Conservation (phyloP, 2,113 vertebrate species). For the Odobenus rosmarus region DNA sequence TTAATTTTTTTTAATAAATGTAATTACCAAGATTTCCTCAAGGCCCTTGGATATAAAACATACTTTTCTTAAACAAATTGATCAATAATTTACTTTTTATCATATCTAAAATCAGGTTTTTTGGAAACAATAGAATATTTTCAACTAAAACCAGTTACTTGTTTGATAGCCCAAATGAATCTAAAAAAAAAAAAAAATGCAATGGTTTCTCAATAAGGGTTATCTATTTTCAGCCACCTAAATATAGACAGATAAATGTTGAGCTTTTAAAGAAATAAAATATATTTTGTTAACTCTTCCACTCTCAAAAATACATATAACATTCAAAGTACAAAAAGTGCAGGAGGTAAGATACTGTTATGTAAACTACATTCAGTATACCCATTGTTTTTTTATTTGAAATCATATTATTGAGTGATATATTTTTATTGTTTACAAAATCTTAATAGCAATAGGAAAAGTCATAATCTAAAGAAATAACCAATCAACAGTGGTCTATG, state of each 20-base stretch:
- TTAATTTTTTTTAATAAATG: neutral
- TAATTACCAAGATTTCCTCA: neutral
- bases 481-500: neutral
- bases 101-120: neutral
- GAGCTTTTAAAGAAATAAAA: neutral
- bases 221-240: neutral
- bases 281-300: neutral
- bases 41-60: neutral
- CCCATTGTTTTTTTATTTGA: neutral
- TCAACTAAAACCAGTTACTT: neutral
- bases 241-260: neutral
- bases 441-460: neutral
- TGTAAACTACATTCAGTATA: neutral
- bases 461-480: neutral
- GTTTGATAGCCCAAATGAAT: neutral
- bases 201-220: neutral
- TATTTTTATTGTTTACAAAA: neutral
- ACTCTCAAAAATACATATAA: neutral
- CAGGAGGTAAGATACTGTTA: neutral
- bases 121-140: conserved; percentile 1
- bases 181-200: neutral
- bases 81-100: neutral
- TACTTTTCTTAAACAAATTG: neutral
- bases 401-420: neutral
- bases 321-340: neutral